Percentiles rank a stretch among this genome's conserved stretches.
Conservation (phyloP, 2,888 invertebrate species). For the Pseudococcus jackbeardsleyi region DNA sequence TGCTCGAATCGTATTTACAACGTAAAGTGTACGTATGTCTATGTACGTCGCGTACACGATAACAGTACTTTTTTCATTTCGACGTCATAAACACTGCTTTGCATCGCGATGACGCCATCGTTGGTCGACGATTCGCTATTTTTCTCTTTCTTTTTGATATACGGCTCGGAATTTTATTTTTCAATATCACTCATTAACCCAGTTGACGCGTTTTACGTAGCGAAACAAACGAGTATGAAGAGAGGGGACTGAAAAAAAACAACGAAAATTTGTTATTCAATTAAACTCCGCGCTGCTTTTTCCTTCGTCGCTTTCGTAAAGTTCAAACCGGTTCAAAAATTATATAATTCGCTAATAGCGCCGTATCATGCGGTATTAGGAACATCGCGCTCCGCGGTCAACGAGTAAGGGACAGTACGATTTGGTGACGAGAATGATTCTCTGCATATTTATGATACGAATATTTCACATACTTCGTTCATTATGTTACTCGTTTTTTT, state of each 20-base stretch:
- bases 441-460: too few relatives aligned
- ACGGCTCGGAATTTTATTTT: background rate
- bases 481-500: too few relatives aligned
- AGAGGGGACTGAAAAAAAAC: background rate
- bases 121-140: background rate
- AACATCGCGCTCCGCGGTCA: too few relatives aligned
- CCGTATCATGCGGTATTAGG: background rate
- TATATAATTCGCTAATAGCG: background rate
- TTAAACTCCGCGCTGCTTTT: background rate
- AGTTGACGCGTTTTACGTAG: background rate
- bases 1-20: background rate
- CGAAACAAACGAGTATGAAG: background rate
- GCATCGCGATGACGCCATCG: too few relatives aligned
- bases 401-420: too few relatives aligned
- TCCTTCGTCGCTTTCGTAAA: constrained; percentile 4
- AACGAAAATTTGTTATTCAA: constrained; percentile 21
- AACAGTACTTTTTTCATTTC: background rate
- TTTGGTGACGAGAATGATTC: too few relatives aligned
- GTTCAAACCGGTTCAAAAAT: constrained; percentile 2
- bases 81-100: background rate
- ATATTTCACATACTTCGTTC: too few relatives aligned
- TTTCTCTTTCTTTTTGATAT: background rate
- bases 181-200: constrained; percentile 23
- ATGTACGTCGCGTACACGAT: background rate
- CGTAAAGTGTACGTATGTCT: background rate